A percentile compares a stretch with the other conserved stretches of the same genome.
These are phyloP conservation scores for Dugesia japonica DNA, from an alignment of 2,888 invertebrate species.

Conservation along the genomic window DNA sequence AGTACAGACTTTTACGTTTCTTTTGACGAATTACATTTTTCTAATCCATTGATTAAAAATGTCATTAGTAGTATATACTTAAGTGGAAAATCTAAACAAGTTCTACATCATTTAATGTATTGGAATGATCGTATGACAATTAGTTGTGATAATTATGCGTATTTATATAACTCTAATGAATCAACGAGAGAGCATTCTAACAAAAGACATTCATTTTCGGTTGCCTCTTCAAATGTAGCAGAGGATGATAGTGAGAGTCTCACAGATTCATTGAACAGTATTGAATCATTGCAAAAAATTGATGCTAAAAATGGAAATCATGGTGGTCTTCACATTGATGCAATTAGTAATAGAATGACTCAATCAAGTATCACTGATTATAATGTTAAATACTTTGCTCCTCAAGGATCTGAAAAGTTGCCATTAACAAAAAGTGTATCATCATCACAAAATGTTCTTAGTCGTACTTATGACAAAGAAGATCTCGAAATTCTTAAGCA, in stretches of 20 bases:
- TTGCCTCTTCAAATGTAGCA: not conserved
- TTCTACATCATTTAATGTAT: slow-evolving; percentile 4
- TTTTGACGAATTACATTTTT: not conserved
- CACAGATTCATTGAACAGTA: not conserved
- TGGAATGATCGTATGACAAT: slow-evolving; percentile 2
- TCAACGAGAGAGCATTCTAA: not conserved
- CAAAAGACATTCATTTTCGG: not conserved
- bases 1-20: not conserved
- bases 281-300: not conserved
- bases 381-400: not conserved
- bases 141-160: slow-evolving; percentile 10
- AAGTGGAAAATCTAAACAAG: not conserved
- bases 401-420: not conserved
- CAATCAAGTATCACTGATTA: not conserved
- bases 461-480: slow-evolving; percentile 3
- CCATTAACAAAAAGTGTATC: not conserved
- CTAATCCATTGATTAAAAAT: not conserved
- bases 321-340: not conserved
- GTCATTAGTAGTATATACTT: not conserved
- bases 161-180: not conserved
- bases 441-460: not conserved
- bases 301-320: not conserved
- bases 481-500: not conserved
- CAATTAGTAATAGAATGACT: slow-evolving; percentile 8
- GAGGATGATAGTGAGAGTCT: not conserved